A percentile compares a stretch with the other conserved stretches of the same genome.
Conservation (phyloP, 1,140 invertebrate genomes). For the Uloborus diversus region DNA sequence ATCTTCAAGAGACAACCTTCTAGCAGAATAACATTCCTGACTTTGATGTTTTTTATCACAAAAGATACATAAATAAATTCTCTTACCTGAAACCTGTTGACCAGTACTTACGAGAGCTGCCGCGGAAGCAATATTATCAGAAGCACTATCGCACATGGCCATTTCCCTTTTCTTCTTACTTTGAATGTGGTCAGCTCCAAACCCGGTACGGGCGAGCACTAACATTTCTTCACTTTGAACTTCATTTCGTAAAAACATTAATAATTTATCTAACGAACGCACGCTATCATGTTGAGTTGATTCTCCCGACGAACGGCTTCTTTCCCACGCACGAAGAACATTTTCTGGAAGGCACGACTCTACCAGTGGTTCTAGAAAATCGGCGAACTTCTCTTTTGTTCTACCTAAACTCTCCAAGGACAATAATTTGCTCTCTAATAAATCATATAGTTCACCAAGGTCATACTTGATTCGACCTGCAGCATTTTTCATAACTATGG, state of each 20-base stretch:
- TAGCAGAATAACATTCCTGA: not conserved
- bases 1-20: not conserved
- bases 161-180: too few species aligned
- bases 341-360: slow-evolving; percentile 9
- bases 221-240: slow-evolving; percentile 11
- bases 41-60: not conserved
- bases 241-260: not conserved
- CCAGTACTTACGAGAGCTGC: not conserved
- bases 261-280: not conserved
- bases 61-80: not conserved
- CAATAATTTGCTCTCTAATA: not conserved
- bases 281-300: not conserved
- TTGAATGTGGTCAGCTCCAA: too few species aligned
- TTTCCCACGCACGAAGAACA: not conserved
- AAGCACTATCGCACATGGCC: too few species aligned
- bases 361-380: not conserved
- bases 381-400: slow-evolving; percentile 10
- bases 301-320: not conserved
- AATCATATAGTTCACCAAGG: too few species aligned
- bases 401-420: not conserved
- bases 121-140: too few species aligned
- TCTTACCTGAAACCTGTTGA: too few species aligned
- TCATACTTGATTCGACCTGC: too few species aligned
- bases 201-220: not conserved
- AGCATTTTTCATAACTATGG: too few species aligned